Base-by-base conservation (phyloP, 2,888 invertebrate species). In the Mylabris sibirica region DNA sequence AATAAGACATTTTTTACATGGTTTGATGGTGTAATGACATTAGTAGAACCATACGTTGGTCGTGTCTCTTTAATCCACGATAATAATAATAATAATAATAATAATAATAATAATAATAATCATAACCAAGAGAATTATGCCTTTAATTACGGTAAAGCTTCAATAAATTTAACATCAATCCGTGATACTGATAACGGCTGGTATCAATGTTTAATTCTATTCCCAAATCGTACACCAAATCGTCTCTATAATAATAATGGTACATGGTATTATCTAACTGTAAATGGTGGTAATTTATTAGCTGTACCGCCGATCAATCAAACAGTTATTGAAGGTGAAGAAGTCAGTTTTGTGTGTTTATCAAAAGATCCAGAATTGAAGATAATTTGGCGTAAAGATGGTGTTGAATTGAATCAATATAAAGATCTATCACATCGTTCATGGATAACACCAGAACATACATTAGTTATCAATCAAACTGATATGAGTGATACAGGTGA, bases 131-230 rank as follows among this genome's bases (percentile, higher is more conserved):
- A 41, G 6, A 44, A 44, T 44, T 44, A 44, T 4, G 22, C 3
- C 17, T 57, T 87, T 63, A 87, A 88, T 30, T 87, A 85, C 70
- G 92, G 91, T 22, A 87, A 88, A 75, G 93, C 92, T 76, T 91
- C 93, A 76, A 90, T 96, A 77, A 96, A 96, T 87, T 87, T 97
- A 74, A 95, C 93, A 67, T 91, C 93, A 75, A 94, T 97, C 77
- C 89, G 94, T 73, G 95, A 95, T 85, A 90, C 93, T 63, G 97
- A 97, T 85, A 92, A 93, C 80, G 97, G 97, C 75, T 94, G 95
- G 90, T 97, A 95, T 86, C 94, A 95, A 86, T 97, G 97, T 86
- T 91, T 90, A 82, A 92, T 97, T 73, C 89, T 92, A 80, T 96
- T 95, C 84, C 93, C 96, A 71, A 95, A 96, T 85, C 90, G 96